Base-by-base conservation (phyloP, 2,797 vertebrate species). In the Cottoperca gobio region DNA sequence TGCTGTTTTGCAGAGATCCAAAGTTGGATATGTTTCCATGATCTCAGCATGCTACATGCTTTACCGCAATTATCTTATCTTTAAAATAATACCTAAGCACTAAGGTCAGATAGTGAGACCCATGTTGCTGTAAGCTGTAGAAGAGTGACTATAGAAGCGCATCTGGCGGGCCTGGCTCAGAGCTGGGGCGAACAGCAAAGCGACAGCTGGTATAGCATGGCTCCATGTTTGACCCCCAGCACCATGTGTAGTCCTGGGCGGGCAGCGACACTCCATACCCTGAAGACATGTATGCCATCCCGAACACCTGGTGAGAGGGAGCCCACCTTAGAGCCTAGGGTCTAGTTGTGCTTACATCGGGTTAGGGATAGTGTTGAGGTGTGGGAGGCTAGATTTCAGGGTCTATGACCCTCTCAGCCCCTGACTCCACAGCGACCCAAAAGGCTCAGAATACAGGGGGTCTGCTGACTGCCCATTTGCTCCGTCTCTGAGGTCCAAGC, bases 121-220 rank as follows among this genome's bases (percentile, higher is more conserved):
- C 45, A 24, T 45, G 70, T 77, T 80, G 85, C 67, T 59, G 80
- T 79, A 85, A 82, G 79, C 79, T 86, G 80, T 79, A 72, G 78
- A 84, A 71, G 76, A 90, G 80, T 86, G 88, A 88, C 73, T 78
- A 73, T 8, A 90, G 81, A 52, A 88, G 91, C 82, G 93, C 93
- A 94, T 94, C 93, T 94, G 95, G 93, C 62, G 78, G 82, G 85
- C 81, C 79, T 73, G 90, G 82, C 93, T 90, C 76, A 49, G 89
- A 91, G 88, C 89, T 83, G 43, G 67, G 81, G 88, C 46, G 78
- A 91, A 91, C 92, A 92, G 93, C 86, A 87, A 92, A 87, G 91
- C 89, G 94, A 94, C 95, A 96, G 95, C 95, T 95, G 95, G 95
- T 95, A 91, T 88, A 87, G 85, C 89, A 88, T 89, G 93, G 91